phyloP scores from a whole-genome alignment of 2,888 invertebrate species.

The Diachrysia chrysitis region DNA sequence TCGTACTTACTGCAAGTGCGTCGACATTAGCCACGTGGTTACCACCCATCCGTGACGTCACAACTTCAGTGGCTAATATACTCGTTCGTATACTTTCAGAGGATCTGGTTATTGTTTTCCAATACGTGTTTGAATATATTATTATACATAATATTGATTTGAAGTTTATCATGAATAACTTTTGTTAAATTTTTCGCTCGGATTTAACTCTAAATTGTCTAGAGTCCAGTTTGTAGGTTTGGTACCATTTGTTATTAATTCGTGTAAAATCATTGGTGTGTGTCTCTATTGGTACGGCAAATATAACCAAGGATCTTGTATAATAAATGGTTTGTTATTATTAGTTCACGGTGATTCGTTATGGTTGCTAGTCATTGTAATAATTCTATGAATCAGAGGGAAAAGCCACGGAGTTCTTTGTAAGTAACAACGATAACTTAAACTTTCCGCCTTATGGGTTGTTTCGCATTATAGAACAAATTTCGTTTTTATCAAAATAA shows the following conservation, averaged over 20 bases:
- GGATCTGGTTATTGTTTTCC: neutral
- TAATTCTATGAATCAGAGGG: constrained; percentile 4
- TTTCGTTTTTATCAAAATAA: too few relatives aligned
- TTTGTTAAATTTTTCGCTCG: too few relatives aligned
- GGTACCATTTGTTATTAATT: too few relatives aligned
- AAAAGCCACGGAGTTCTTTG: constrained; percentile 1
- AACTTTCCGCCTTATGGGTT: neutral
- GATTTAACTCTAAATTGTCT: too few relatives aligned
- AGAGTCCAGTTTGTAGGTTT: too few relatives aligned
- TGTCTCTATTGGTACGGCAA: neutral
- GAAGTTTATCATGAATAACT: neutral
- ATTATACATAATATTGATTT: too few relatives aligned
- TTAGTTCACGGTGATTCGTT: neutral
- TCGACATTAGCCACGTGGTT: constrained; percentile 5
- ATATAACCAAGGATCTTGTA: neutral
- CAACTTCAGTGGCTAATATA: neutral
- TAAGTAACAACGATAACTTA: neutral
- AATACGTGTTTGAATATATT: too few relatives aligned
- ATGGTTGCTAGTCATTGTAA: neutral
- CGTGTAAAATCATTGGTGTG: neutral
- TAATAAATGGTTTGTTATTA: constrained; percentile 1
- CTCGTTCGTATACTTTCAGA: neutral
- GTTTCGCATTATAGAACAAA: too few relatives aligned
- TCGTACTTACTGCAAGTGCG: constrained; percentile 2
- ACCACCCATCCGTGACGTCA: constrained; percentile 5